Evolutionary conservation across 1,140 invertebrate genomes (phyloP), one percentile per base, ranked within the genome.

Genomic region (Sinonovacula constricta): DNA sequence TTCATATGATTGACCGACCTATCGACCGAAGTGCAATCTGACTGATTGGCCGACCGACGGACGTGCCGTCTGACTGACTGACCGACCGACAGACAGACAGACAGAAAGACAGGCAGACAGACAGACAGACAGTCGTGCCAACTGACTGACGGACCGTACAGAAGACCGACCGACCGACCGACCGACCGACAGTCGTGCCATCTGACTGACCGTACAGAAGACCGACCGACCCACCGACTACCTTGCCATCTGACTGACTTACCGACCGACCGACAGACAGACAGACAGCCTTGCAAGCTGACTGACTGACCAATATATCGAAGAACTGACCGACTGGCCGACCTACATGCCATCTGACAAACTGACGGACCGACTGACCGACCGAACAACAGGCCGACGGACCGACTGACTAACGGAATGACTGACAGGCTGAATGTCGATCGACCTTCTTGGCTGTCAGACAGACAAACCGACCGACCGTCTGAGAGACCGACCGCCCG

Each of bases 301-400:
- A 65, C 71, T 75, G 71, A 65, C 71, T 75, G 71, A 53, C 71
- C 54, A 62, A 65, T 45, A 53, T 36, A 65, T 45, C 66, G 71
- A 65, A 59, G 65, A 45, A 65, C 71, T 75, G 71, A 65, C 71
- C 66, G 59, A 53, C 60, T 75, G 71, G 54, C 60, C 66, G 59
- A 65, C 60, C 66, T 59, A 65, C 71, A 66, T 36, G 54, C 71
- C 54, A 62, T 53, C 60, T 74, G 62, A 77, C 53, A 51, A 71
- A 62, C 75, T 78, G 76, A 72, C 66, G 71, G 80, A 80, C 66
- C 72, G 76, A 80, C 75, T 78, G 65, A 49, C 39, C 53, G 56
- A 57, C 28, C 24, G n/a, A 28, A 56, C n/a, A 56, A 5, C 53
- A 26, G 26, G 3, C 53, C 18, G 26, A 5, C 53, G 53, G 26